Percentiles rank a stretch among this genome's conserved stretches.
These are phyloP conservation scores for Teleopsis dalmanni DNA, from an alignment of 1,140 invertebrate genomes.

Conservation along the genomic window DNA sequence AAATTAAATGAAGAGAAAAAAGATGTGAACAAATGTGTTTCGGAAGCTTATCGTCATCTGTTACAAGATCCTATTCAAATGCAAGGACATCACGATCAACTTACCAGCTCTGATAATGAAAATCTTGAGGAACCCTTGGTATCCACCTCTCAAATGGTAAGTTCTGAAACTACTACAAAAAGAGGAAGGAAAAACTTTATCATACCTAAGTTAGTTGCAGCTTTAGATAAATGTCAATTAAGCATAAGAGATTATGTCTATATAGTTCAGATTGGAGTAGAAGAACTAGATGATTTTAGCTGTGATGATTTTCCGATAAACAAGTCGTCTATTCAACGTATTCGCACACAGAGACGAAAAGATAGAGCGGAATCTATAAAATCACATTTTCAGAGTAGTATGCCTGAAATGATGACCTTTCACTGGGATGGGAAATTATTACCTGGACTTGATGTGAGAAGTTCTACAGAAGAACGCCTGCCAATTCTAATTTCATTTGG, in stretches of 20 bases:
- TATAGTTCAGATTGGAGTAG: background rate
- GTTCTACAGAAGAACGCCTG: slow-evolving; percentile 3
- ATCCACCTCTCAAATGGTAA: no score
- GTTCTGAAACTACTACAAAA: no score
- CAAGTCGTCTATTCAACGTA: slow-evolving; percentile 7
- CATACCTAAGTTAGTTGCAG: slow-evolving; percentile 8
- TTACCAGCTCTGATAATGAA: no score
- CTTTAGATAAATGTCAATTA: slow-evolving; percentile 10
- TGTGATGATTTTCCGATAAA: slow-evolving; percentile 6
- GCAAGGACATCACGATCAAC: no score
- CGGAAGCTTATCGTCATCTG: no score
- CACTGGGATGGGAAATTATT: slow-evolving; percentile 8
- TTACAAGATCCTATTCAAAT: no score
- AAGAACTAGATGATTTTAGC: background rate
- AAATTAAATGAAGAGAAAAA: no score
- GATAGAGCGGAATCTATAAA: slow-evolving; percentile 7
- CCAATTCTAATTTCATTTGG: slow-evolving; percentile 5
- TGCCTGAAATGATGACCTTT: slow-evolving; percentile 2
- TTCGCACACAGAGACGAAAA: slow-evolving; percentile 9
- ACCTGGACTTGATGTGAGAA: background rate
- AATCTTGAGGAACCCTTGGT: no score
- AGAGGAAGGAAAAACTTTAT: slow-evolving; percentile 11
- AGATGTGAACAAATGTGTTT: no score
- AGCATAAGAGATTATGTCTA: slow-evolving; percentile 6
- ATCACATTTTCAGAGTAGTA: slow-evolving; percentile 3